Base-by-base conservation (phyloP, 2,797 vertebrate species). In the Pseudochirops corinnae region DNA sequence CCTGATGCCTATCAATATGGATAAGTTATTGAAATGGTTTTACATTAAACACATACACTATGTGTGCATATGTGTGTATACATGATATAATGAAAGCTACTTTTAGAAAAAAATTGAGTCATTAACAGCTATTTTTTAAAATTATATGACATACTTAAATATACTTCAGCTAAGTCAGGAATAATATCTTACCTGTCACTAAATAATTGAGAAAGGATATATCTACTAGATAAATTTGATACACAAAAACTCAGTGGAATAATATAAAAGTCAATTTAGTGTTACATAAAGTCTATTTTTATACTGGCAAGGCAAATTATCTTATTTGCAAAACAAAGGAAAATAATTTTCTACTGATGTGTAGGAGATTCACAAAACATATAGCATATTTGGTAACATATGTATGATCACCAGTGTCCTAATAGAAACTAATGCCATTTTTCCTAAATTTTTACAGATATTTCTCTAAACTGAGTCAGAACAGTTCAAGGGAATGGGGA, bases 391-490 rank as follows among this genome's bases (percentile, higher is more conserved):
- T 46, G 39, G 7, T 46, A 82, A 46, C 74, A 46, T 39, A 7
- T 5, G 16, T 21, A 74, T 7, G 6, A 74, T 82, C 74, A 82
- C 74, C 21, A 46, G 74, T 24, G 16, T 39, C 74, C 16, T 82
- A 46, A 82, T 4, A 46, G 39, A 82, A n/a, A 46, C 21, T 82
- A 82, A 4, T 82, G 21, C 39, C 74, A 82, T 39, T 82, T 82
- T 57, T 1, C 74, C 21, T 46, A 87, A 24, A 7, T 46, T 87
- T 67, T 92, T 93, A 46, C 10, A 92, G 92, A 95, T 97, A 93
- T 96, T 97, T 95, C 96, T 52, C 57, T 93, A 74, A 93, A n/a
- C 92, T 96, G 91, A 46, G 93, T 94, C 91, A 96, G 91, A 96
- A 82, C 93, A 93, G 56, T 53, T 67, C 87, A 46, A 97, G 96